Evolutionary conservation across 1,140 invertebrate genomes (phyloP).

Genomic region (Rhizoglyphus robini): DNA sequence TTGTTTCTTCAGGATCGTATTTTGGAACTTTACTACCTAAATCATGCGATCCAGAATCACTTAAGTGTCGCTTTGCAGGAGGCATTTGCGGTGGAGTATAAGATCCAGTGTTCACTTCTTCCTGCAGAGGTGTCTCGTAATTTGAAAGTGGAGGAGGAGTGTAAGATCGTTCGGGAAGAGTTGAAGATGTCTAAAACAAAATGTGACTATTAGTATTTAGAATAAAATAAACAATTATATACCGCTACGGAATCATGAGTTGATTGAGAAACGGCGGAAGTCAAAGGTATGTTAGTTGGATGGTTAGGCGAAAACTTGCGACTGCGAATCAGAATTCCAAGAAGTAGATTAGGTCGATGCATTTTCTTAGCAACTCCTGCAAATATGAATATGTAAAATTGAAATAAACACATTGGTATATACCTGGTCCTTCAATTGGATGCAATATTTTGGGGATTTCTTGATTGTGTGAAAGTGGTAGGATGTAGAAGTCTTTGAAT

Average conservation of each 20-base stretch:
- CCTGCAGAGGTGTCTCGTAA: not conserved
- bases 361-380: slow-evolving; percentile 3
- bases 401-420: not conserved
- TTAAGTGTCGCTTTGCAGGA: slow-evolving; percentile 19
- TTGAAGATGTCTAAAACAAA: no score
- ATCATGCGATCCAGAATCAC: not conserved
- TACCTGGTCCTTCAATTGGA: slow-evolving; percentile 59
- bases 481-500: slow-evolving; percentile 88
- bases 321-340: slow-evolving; percentile 11
- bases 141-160: slow-evolving; percentile 23
- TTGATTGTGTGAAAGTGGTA: slow-evolving; percentile 62
- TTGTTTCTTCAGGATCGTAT: slow-evolving; percentile 56
- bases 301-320: not conserved
- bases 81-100: slow-evolving; percentile 7
- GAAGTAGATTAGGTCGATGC: slow-evolving; percentile 15
- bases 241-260: not conserved
- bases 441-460: slow-evolving; percentile 50
- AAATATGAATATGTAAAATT: not conserved
- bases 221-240: not conserved
- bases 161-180: slow-evolving; percentile 21
- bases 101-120: not conserved
- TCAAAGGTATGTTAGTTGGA: not conserved
- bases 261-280: not conserved
- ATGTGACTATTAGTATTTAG: not conserved
- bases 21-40: slow-evolving; percentile 38